A percentile compares a stretch with the other conserved stretches of the same genome.
These are phyloP conservation scores for Centruroides sculpturatus DNA, from an alignment of 1,140 invertebrate species.

Conservation along the genomic window DNA sequence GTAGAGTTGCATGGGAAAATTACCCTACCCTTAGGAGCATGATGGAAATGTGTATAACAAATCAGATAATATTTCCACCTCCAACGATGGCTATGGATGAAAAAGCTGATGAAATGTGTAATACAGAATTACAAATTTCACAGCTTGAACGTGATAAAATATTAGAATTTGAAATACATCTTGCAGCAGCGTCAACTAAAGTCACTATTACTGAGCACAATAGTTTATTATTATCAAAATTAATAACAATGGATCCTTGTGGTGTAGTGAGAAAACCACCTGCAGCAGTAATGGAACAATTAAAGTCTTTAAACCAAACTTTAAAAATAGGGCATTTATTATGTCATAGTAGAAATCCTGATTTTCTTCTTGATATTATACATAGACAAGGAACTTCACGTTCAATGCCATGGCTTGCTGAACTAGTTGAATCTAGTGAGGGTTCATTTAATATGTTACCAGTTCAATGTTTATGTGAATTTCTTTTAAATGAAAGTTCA, in stretches of 20 bases:
- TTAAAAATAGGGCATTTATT: slow-evolving; percentile 77
- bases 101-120: slow-evolving; percentile 41
- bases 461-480: slow-evolving; percentile 91
- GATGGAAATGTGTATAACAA: slow-evolving; percentile 96
- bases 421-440: slow-evolving; percentile 81
- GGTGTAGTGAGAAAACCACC: slow-evolving; percentile 68
- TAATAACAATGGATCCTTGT: slow-evolving; percentile 66
- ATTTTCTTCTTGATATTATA: slow-evolving; percentile 85
- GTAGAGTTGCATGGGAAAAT: slow-evolving; percentile 63
- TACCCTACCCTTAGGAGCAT: slow-evolving; percentile 83
- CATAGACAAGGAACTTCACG: slow-evolving; percentile 66
- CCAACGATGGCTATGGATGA: slow-evolving; percentile 45
- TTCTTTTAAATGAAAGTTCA: slow-evolving; percentile 52
- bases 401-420: slow-evolving; percentile 93
- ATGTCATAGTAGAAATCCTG: slow-evolving; percentile 74
- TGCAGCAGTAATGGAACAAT: slow-evolving; percentile 53
- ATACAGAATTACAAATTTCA: slow-evolving; percentile 44
- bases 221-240: slow-evolving; percentile 64
- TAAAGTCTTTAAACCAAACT: slow-evolving; percentile 59
- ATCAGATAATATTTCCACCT: slow-evolving; percentile 54
- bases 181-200: slow-evolving; percentile 73
- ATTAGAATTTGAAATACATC: slow-evolving; percentile 79
- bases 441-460: slow-evolving; percentile 71
- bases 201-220: slow-evolving; percentile 76
- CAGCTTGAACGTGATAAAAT: slow-evolving; percentile 65